A percentile compares a stretch with the other conserved stretches of the same genome.
These are phyloP conservation scores for Matsumyia berberina DNA, from an alignment of 2,888 invertebrate species.

Conservation along the genomic window DNA sequence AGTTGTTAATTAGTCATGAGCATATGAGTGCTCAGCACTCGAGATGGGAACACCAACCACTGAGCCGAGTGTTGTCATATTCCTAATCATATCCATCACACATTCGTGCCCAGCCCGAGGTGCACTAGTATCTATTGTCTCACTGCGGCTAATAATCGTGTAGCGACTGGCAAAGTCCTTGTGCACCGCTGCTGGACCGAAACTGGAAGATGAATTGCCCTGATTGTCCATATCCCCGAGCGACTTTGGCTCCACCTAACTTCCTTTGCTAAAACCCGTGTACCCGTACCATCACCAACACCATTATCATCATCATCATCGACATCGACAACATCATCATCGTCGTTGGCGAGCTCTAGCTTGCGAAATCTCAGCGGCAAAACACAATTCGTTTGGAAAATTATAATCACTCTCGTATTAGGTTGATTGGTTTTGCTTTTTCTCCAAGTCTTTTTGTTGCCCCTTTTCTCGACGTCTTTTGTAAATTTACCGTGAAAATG, in stretches of 20 bases:
- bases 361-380: conserved; percentile 62
- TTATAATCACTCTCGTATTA: conserved; percentile 77
- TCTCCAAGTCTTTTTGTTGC: conserved; percentile 32
- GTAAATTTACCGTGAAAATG: conserved; percentile 71
- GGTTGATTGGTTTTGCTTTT: conserved; percentile 75
- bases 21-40: conserved; percentile 11
- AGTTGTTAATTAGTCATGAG: conserved; percentile 74
- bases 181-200: conserved; percentile 49
- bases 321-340: conserved; percentile 32
- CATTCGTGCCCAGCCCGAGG: conserved; percentile 49
- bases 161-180: conserved; percentile 66
- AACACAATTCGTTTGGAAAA: conserved; percentile 73
- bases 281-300: conserved; percentile 1
- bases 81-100: conserved; percentile 73
- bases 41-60: conserved; percentile 57
- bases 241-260: conserved; percentile 68
- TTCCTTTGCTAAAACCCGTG: conserved; percentile 54
- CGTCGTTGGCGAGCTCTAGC: background rate
- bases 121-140: conserved; percentile 46
- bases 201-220: conserved; percentile 72
- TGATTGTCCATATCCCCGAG: conserved; percentile 72
- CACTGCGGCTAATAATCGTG: conserved; percentile 7
- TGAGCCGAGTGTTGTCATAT: conserved; percentile 57
- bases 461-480: conserved; percentile 38
- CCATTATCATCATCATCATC: conserved; percentile 41